Evolutionary conservation across 2,888 invertebrate genomes (phyloP).

Genomic region (Agrochola lota): DNA sequence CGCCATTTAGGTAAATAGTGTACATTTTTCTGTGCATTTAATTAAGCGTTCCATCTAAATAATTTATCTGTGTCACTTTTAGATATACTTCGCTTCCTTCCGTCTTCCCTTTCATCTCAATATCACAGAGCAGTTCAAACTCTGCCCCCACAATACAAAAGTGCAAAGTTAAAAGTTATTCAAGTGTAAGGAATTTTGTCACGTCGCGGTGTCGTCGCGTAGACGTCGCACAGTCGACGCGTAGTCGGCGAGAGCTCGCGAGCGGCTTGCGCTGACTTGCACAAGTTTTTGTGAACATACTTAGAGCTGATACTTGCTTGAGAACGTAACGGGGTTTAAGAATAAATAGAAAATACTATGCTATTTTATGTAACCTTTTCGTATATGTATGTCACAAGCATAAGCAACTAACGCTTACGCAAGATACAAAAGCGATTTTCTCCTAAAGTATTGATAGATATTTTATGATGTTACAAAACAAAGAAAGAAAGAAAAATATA

Average conservation of each 20-base stretch:
- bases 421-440: too few species aligned
- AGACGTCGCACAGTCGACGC: slow-evolving; percentile 6
- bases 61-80: fast-evolving
- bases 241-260: slow-evolving; percentile 12
- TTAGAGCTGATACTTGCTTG: slow-evolving; percentile 39
- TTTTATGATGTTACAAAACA: too few species aligned
- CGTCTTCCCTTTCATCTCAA: background rate
- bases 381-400: too few species aligned
- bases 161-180: slow-evolving; percentile 43
- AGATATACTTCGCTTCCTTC: background rate
- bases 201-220: slow-evolving; percentile 14
- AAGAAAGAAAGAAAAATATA: too few species aligned
- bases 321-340: slow-evolving; percentile 16
- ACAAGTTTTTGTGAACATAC: slow-evolving; percentile 27
- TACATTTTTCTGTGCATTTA: background rate
- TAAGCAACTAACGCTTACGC: too few species aligned
- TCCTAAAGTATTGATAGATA: too few species aligned
- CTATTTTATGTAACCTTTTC: too few species aligned
- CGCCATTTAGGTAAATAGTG: background rate
- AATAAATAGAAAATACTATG: background rate
- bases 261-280: slow-evolving; percentile 38
- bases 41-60: background rate
- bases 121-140: slow-evolving; percentile 13
- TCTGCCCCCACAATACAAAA: slow-evolving; percentile 25
- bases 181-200: slow-evolving; percentile 39